Base-by-base conservation (phyloP, 2,888 invertebrate genomes). In the Stenolophus ochropezus region DNA sequence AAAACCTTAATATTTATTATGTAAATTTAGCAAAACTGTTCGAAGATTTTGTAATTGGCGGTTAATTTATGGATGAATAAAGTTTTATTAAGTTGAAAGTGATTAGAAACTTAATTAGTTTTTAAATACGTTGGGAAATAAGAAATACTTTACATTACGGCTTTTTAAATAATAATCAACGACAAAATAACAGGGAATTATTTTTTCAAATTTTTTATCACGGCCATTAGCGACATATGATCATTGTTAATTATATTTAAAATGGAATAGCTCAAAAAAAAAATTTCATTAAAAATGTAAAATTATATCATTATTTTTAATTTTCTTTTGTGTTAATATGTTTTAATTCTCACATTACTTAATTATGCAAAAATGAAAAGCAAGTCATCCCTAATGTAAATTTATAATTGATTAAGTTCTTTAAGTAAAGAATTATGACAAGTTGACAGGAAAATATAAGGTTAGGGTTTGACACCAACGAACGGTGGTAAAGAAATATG, bases 31-130 rank as follows among this genome's bases (percentile, higher is more conserved):
- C 33, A 11, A 8, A 42, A 42, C 56, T 56, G 56, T 18, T 56
- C 18, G 20, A 56, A 56, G 56, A 56, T 56, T 56, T 53, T 56
- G 21, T 56, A 56, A 56, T 56, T 56, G 56, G 20, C 20, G 56
- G 21, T 56, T 56, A 56, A 56, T 56, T 56, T 56, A 56, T 56
- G 56, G 56, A 56, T 56, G 56, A 56, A 56, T 56, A 56, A 56
- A 56, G 56, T 56, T 56, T 56, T 56, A 21, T 53, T 56, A 20
- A 20, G 56, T 56, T 56, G 21, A 56, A 56, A 18, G 56, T 56
- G 56, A 56, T 56, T 23, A 21, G 25, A 61, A 61, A 61, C 61
- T 61, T 61, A 61, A 61, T 61, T 25, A 61, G 25, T 25, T 61
- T 61, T 61, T 11, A 61, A 61, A 61, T 61, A 61, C 61, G 58